Evolutionary conservation across 2,888 invertebrate genomes (phyloP), one percentile per base, ranked within the genome.

Genomic region (Chalcis sispes): DNA sequence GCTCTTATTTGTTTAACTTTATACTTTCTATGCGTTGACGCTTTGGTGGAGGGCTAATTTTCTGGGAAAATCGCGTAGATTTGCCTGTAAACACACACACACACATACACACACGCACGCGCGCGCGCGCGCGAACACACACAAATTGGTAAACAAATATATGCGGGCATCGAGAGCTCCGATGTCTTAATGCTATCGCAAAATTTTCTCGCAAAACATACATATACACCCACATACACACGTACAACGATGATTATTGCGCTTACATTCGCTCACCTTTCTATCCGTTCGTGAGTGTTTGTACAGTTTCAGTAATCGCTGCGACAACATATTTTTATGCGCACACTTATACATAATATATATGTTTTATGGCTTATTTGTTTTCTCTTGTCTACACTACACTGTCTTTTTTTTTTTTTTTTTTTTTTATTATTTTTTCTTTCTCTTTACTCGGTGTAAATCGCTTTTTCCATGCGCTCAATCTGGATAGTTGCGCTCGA

Each of bases 401-500:
- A 27, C 40, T 62, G 13, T 20, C 50, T 4, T 64, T 50, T 50
- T n/a, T 7, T 64, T n/a, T 32, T 42, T 3, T 64, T 15, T n/a
- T 20, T 64, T 50, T 64, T 64, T 64, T 50, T 50, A 50, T 50
- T 20, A n/a, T n/a, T n/a, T n/a, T n/a, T n/a, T n/a, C n/a, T n/a
- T n/a, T n/a, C n/a, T n/a, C n/a, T n/a, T n/a, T n/a, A n/a, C n/a
- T n/a, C n/a, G n/a, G n/a, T n/a, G n/a, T n/a, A n/a, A n/a, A n/a
- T n/a, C n/a, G n/a, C n/a, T n/a, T n/a, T n/a, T n/a, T n/a, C n/a
- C n/a, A n/a, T n/a, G n/a, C n/a, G n/a, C n/a, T n/a, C n/a, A 61
- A 25, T 25, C 7, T 25, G 1, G 1, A 23, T 27, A 42, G 46
- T 18, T 59, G 8, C n/a, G n/a, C n/a, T n/a, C 15, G 23, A 42